Evolutionary conservation across 1,140 invertebrate species (phyloP), one percentile per base, ranked within the genome.

Genomic region (Drosophila suzukii): DNA sequence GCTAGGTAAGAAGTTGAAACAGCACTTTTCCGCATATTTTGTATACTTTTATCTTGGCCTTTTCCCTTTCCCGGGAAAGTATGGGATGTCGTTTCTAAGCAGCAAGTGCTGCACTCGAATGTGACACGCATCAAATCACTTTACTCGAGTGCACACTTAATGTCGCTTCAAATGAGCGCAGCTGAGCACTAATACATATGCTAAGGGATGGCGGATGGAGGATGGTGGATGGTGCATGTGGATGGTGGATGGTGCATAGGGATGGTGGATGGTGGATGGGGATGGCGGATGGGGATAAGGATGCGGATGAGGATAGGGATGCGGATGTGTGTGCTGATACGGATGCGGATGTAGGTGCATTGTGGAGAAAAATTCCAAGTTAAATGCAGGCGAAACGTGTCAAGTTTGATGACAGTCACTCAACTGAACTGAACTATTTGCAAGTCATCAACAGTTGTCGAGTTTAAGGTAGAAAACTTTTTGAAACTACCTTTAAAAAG

Each of bases 71-170:
- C 32, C 12, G 10, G 10, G 6, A 7, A 36, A 53, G 36, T 53
- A 36, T 53, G 65, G 34, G 30, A 17, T 44, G 54, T 44, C 51
- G 56, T 30, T 65, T 17, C 59, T 41, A 57, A 63, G 59, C 59
- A 79, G 58, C 73, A 70, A 58, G 73, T 74, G 62, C 62, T 75
- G 50, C 66, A 68, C 62, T 74, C 71, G 67, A 81, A 77, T 77
- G 55, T 57, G 73, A 81, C 81, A 78, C 74, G 74, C 78, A 81
- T 75, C 74, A 63, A 85, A 81, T 81, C 82, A 70, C 82, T 81
- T 78, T 53, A 75, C 51, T 66, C 82, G 75, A 81, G 82, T 75
- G 74, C 68, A 78, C 82, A 86, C 82, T 85, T 74, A 81, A 81
- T 65, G 70, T 65, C 66, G 54, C 72, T 59, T 67, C 49, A 57